Conservation (phyloP, 2,113 vertebrate species). For the Bujurquina vittata region DNA sequence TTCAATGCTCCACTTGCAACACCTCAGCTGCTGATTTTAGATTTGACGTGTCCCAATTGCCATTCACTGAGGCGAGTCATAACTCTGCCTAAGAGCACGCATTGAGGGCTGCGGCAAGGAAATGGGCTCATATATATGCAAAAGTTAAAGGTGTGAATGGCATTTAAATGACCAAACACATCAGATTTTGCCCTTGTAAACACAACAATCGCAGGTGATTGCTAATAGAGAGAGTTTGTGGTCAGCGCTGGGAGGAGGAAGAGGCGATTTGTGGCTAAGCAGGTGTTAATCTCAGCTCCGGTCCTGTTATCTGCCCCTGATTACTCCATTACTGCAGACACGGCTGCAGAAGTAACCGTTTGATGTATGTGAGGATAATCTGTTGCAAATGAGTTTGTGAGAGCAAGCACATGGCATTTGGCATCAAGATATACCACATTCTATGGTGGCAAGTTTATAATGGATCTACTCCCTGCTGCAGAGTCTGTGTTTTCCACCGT, state of each 20-base stretch:
- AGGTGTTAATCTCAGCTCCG: constrained; percentile 40
- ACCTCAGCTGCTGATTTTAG: constrained; percentile 21
- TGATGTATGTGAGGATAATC: constrained; percentile 17
- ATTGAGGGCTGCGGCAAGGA: constrained; percentile 47
- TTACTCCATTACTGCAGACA: constrained; percentile 22
- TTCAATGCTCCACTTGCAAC: neutral
- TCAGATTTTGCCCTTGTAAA: constrained; percentile 61
- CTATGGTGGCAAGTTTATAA: neutral
- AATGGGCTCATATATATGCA: constrained; percentile 73
- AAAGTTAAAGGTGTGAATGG: constrained; percentile 61
- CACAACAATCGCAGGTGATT: constrained; percentile 50
- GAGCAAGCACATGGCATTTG: neutral
- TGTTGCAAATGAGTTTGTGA: constrained; percentile 5
- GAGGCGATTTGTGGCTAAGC: neutral
- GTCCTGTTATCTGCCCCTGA: constrained; percentile 38
- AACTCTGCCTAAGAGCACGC: constrained; percentile 59
- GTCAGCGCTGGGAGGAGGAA: constrained; percentile 29
- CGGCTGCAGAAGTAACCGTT: constrained; percentile 26
- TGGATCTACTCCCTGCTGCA: neutral
- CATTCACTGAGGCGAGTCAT: constrained; percentile 52
- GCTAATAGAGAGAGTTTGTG: constrained; percentile 51
- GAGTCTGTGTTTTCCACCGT: neutral
- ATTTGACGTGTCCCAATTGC: constrained; percentile 35
- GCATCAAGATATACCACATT: neutral
- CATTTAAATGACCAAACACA: constrained; percentile 59